These are phyloP conservation scores for Lysandra bellargus DNA, from an alignment of 2,888 invertebrate genomes.

Conservation along the genomic window DNA sequence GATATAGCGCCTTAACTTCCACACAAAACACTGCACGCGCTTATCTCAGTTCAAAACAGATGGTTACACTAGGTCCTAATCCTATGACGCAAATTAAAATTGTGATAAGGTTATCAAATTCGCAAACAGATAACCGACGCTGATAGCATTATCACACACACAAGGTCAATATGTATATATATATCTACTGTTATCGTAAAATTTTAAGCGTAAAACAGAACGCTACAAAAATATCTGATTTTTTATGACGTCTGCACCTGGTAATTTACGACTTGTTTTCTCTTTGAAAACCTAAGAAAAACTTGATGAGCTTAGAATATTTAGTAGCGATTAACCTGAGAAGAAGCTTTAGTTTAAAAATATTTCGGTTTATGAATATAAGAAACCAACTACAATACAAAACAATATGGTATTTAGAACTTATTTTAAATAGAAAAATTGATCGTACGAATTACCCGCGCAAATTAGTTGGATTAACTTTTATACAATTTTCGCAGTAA, in stretches of 20 bases:
- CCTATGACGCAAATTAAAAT: constrained; percentile 27
- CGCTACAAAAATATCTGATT: neutral
- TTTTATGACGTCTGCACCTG: neutral
- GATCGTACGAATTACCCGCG: neutral
- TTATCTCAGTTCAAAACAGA: neutral
- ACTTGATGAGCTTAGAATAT: neutral
- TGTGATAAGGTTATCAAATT: constrained; percentile 20
- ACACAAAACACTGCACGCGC: neutral
- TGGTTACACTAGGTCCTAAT: constrained; percentile 1
- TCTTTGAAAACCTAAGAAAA: neutral
- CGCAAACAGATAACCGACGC: neutral
- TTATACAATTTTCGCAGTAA: constrained; percentile 12
- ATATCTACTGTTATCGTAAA: neutral
- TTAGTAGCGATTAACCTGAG: neutral
- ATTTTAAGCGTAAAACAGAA: neutral
- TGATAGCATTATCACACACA: constrained; percentile 15
- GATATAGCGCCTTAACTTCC: neutral
- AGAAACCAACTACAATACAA: neutral
- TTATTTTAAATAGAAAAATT: neutral
- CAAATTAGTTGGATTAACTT: neutral
- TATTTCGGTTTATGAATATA: neutral
- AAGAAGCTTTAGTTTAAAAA: neutral
- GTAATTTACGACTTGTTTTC: neutral
- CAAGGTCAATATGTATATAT: neutral
- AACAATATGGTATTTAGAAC: neutral